phyloP scores from a whole-genome alignment of 2,797 vertebrate genomes.

The Urosaurus nigricauda region DNA sequence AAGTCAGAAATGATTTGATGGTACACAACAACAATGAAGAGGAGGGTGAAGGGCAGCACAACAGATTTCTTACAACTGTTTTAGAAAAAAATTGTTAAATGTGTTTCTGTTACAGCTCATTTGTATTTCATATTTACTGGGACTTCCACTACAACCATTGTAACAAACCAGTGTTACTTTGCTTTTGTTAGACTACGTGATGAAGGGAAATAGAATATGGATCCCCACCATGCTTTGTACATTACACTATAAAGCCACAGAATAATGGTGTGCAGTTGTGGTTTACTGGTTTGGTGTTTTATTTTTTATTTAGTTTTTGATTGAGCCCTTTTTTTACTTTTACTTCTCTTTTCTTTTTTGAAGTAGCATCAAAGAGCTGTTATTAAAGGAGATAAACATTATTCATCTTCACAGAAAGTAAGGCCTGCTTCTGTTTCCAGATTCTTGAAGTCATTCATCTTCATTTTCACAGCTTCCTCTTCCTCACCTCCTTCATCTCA shows the following conservation, averaged over 20 bases:
- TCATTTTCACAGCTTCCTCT: conserved; percentile 71
- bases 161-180: background rate
- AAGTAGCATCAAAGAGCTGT: conserved; percentile 22
- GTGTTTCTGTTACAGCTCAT: background rate
- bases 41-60: background rate
- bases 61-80: background rate
- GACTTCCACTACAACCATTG: background rate
- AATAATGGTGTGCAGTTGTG: background rate
- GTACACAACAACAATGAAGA: background rate
- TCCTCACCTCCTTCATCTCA: conserved; percentile 41
- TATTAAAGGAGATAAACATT: conserved; percentile 76
- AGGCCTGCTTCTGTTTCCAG: conserved; percentile 80
- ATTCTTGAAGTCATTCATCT: conserved; percentile 79
- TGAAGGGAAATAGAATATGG: background rate
- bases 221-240: background rate
- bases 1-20: no score
- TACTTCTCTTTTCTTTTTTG: conserved; percentile 3
- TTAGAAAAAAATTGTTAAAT: background rate
- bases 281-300: background rate
- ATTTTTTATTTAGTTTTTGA: conserved; percentile 1
- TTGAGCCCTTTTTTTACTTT: conserved; percentile 27
- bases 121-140: background rate
- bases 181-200: background rate
- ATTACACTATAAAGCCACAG: conserved; percentile 32
- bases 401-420: conserved; percentile 82